Base-by-base conservation (phyloP, 2,797 vertebrate species). In the Sphaeramia orbicularis region DNA sequence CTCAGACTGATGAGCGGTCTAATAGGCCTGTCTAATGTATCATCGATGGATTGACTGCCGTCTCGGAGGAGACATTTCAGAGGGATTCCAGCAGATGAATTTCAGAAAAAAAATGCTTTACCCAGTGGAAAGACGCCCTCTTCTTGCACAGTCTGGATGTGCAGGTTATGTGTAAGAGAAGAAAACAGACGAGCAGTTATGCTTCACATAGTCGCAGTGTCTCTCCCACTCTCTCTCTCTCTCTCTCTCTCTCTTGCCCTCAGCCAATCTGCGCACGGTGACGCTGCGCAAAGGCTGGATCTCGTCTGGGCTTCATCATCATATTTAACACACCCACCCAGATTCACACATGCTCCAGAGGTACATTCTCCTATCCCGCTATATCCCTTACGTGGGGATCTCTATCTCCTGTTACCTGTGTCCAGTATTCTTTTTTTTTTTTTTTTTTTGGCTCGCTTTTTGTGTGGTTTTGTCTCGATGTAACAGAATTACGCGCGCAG, bases 311-410 rank as follows among this genome's bases (percentile, higher is more conserved):
- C 94, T 94, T 84, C 89, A 93, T 89, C 93, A 86, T 94, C 93
- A 93, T 96, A 96, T 96, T 96, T 96, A 96, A 94, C 94, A 94
- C 95, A 95, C 94, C 94, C 95, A 94, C 93, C 92, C 92, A 76
- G 91, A 94, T 90, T 71, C 83, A 84, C 89, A 88, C 86, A 87
- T 82, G 89, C 87, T 76, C 87, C 79, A 84, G 86, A 71, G 74
- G 75, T 66, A 76, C 74, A 12, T 80, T 85, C 79, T 82, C 80
- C 52, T 68, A 40, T 62, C 61, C 65, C 47, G 64, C 71, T 50
- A 11, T 47, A 43, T 24, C 55, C 52, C 65, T 45, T 24, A 54
- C 60, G 59, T 66, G 81, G 52, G 69, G 68, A 65, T 67, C 38
- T 37, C 51, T 21, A 38, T n/a, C 40, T 61, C 44, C 52, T 4